Evolutionary conservation across 2,888 invertebrate species (phyloP).

Genomic region (Sminthurinus aureus): DNA sequence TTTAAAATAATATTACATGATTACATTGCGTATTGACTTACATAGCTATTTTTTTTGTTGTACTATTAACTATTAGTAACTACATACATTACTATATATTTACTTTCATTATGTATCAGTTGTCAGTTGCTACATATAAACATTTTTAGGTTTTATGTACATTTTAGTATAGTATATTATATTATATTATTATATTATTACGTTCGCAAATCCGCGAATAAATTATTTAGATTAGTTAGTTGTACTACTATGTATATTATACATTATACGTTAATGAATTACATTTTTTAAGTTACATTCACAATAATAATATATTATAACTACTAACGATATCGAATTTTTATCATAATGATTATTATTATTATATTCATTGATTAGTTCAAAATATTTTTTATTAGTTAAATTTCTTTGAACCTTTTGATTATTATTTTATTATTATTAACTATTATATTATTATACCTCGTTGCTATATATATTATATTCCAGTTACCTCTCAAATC

Average conservation of each 20-base stretch:
- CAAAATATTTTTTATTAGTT: not conserved
- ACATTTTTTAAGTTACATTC: not conserved
- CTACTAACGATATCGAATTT: not conserved
- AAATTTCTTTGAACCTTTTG: not conserved
- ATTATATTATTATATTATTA: not conserved
- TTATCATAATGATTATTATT: not conserved
- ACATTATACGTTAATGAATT: no score
- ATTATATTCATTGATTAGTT: not conserved
- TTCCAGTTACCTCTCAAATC: no score
- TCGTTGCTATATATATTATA: not conserved
- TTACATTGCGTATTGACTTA: no score
- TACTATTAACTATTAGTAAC: not conserved
- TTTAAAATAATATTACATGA: not conserved
- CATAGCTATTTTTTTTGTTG: not conserved
- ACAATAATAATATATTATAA: not conserved
- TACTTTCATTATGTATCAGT: not conserved
- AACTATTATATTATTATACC: not conserved
- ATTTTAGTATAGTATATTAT: not conserved
- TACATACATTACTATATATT: not conserved
- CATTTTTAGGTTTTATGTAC: not conserved
- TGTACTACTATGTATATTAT: no score
- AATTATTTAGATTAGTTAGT: not conserved
- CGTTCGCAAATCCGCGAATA: no score
- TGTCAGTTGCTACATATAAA: no score
- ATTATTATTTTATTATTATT: not conserved